These are phyloP conservation scores for Phrixothrix hirtus DNA, from an alignment of 2,888 invertebrate species.

Conservation along the genomic window DNA sequence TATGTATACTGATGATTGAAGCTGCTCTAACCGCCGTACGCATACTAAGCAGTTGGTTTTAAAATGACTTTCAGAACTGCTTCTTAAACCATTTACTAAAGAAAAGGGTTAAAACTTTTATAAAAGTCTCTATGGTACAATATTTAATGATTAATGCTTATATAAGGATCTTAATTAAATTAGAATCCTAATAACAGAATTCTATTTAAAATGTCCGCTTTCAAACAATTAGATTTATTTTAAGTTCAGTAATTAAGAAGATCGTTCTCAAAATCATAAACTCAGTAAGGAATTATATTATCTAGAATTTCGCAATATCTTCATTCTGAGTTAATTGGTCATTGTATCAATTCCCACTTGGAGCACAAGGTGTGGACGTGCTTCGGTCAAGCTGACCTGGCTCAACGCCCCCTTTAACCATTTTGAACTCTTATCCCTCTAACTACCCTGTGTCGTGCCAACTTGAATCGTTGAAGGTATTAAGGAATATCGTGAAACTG, in stretches of 20 bases:
- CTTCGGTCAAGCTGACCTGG: constrained; percentile 34
- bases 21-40: constrained; percentile 40
- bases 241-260: too few relatives aligned
- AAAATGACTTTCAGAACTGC: constrained; percentile 40
- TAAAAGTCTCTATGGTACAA: too few relatives aligned
- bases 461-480: constrained; percentile 36
- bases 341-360: constrained; percentile 30
- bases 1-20: constrained; percentile 51
- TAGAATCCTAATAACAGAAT: too few relatives aligned
- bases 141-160: too few relatives aligned
- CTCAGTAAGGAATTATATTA: too few relatives aligned
- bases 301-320: too few relatives aligned
- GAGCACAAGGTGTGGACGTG: constrained; percentile 35
- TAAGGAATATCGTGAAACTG: constrained; percentile 26
- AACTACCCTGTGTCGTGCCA: constrained; percentile 34
- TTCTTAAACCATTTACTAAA: constrained; percentile 37
- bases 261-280: too few relatives aligned
- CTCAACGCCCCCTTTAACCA: constrained; percentile 33
- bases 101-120: constrained; percentile 1
- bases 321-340: constrained; percentile 29
- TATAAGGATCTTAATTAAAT: too few relatives aligned
- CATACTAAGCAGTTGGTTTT: constrained; percentile 41
- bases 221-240: too few relatives aligned
- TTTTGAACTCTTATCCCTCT: constrained; percentile 24
- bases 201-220: too few relatives aligned